phyloP scores from a whole-genome alignment of 2,113 vertebrate genomes.

The Callospermophilus lateralis region DNA sequence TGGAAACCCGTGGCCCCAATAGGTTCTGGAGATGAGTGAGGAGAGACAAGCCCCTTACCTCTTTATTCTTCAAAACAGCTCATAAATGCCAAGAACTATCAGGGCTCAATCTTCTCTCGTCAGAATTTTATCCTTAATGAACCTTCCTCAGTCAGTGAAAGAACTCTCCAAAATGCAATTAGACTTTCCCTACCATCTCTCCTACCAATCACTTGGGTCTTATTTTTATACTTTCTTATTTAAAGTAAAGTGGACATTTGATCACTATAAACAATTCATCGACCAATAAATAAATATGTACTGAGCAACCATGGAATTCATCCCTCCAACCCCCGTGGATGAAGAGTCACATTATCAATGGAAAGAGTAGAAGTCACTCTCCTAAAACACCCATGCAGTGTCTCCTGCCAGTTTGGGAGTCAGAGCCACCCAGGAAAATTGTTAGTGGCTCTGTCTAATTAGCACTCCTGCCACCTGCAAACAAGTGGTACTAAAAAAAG shows the following conservation, averaged over 20 bases:
- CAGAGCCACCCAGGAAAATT: conserved; percentile 68
- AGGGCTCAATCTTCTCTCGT: conserved; percentile 19
- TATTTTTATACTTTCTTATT: neutral
- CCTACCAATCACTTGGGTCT: neutral
- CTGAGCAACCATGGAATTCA: neutral
- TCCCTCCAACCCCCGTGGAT: accelerated
- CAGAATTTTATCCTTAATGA: conserved; percentile 54
- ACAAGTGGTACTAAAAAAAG: conserved; percentile 73
- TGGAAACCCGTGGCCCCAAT: neutral
- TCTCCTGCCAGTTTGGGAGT: conserved; percentile 62
- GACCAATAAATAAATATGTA: neutral
- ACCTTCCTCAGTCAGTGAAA: neutral
- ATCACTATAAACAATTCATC: conserved; percentile 32
- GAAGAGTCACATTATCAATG: neutral
- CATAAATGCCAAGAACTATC: conserved; percentile 10
- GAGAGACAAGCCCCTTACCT: neutral
- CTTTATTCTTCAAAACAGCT: conserved; percentile 59
- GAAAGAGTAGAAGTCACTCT: neutral
- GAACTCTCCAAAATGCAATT: neutral
- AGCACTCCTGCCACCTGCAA: conserved; percentile 79
- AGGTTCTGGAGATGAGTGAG: neutral
- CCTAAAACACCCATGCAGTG: neutral
- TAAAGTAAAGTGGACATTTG: conserved; percentile 19
- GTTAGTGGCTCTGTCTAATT: conserved; percentile 76
- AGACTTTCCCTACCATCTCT: conserved; percentile 1